These are phyloP conservation scores for Drosophila histrio DNA, from an alignment of 2,888 invertebrate species.

Conservation along the genomic window DNA sequence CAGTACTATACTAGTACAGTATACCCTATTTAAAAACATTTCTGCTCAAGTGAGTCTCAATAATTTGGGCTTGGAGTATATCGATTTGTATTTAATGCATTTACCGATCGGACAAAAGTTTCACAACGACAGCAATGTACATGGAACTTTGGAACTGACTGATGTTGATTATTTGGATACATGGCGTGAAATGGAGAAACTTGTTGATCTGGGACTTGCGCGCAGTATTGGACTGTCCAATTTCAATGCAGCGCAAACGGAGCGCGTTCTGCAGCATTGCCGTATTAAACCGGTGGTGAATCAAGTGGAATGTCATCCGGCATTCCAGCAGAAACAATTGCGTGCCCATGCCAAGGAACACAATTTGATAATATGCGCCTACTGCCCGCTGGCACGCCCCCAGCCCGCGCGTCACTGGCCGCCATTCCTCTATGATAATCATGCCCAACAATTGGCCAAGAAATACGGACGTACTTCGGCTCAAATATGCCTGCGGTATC, in stretches of 20 bases:
- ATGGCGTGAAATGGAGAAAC: slow-evolving; percentile 82
- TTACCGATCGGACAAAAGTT: slow-evolving; percentile 90
- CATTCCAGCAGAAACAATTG: slow-evolving; percentile 85
- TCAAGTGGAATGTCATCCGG: slow-evolving; percentile 83
- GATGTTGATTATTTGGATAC: slow-evolving; percentile 83
- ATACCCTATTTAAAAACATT: background rate
- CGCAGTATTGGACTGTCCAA: slow-evolving; percentile 82
- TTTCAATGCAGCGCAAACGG: slow-evolving; percentile 82
- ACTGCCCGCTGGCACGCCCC: slow-evolving; percentile 90
- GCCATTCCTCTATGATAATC: slow-evolving; percentile 81
- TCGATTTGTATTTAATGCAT: slow-evolving; percentile 93
- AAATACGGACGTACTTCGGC: slow-evolving; percentile 88
- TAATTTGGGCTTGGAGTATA: slow-evolving; percentile 89
- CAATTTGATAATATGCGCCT: slow-evolving; percentile 88
- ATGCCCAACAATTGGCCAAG: slow-evolving; percentile 85
- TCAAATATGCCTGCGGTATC: slow-evolving; percentile 87
- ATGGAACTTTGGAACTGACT: slow-evolving; percentile 76
- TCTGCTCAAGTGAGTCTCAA: slow-evolving; percentile 85
- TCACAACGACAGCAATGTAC: slow-evolving; percentile 84
- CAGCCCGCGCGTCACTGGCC: slow-evolving; percentile 86
- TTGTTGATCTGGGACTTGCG: slow-evolving; percentile 78
- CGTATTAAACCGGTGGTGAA: slow-evolving; percentile 83
- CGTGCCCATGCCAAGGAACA: slow-evolving; percentile 88
- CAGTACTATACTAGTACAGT: too few relatives aligned
- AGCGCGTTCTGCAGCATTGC: slow-evolving; percentile 77